Evolutionary conservation across 2,797 vertebrate species (phyloP).

Genomic region (Alfaro cultratus): DNA sequence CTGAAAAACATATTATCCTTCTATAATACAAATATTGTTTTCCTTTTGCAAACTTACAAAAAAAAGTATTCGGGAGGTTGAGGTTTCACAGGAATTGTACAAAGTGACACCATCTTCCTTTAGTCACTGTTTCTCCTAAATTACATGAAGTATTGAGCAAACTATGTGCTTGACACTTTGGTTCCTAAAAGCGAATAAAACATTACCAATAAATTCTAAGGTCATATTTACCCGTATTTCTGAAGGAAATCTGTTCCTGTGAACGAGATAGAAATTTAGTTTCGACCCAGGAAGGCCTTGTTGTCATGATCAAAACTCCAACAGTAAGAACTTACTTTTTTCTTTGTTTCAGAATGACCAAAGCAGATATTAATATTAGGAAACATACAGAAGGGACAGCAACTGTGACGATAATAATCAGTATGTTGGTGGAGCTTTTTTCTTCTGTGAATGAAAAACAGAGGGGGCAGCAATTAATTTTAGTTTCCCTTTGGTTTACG

Average conservation of each 20-base stretch:
- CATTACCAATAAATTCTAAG: background rate
- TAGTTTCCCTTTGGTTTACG: background rate
- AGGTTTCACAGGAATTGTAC: background rate
- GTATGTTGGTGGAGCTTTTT: rapidly evolving
- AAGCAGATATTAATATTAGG: slow-evolving; percentile 20
- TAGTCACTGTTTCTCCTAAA: background rate
- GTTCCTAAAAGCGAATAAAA: background rate
- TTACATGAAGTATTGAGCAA: background rate
- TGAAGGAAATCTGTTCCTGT: slow-evolving; percentile 7
- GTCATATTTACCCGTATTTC: slow-evolving; percentile 41
- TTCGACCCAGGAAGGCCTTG: background rate
- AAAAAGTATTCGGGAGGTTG: background rate
- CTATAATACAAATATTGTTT: background rate
- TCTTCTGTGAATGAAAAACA: slow-evolving; percentile 7
- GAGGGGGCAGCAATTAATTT: background rate
- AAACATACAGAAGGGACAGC: slow-evolving; percentile 12
- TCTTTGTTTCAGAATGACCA: background rate
- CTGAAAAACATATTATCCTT: background rate
- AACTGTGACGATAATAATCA: background rate
- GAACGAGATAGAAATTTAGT: slow-evolving; percentile 10
- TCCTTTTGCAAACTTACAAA: background rate
- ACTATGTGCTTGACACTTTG: background rate
- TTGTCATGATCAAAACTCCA: background rate
- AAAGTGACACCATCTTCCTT: background rate
- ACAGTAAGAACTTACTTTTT: slow-evolving; percentile 34